phyloP scores from a whole-genome alignment of 2,113 vertebrate genomes.

The Petaurus breviceps region DNA sequence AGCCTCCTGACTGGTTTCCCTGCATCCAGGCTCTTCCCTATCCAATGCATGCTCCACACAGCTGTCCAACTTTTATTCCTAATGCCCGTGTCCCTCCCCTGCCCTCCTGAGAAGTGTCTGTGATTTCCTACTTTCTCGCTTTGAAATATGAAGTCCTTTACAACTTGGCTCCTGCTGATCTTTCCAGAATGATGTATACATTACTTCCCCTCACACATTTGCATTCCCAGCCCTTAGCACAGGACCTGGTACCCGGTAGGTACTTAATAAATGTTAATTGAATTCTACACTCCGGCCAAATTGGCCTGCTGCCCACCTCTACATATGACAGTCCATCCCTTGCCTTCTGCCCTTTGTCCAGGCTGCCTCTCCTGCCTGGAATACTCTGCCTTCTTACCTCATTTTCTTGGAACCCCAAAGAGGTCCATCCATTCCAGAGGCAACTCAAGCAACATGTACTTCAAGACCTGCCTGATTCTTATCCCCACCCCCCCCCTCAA shows the following conservation, averaged over 20 bases:
- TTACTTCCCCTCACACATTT: not conserved
- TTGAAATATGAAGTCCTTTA: not conserved
- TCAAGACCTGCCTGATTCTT: not conserved
- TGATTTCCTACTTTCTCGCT: not conserved
- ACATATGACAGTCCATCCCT: not conserved
- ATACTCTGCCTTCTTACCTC: not conserved
- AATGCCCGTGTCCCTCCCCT: not conserved
- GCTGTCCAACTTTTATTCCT: not conserved
- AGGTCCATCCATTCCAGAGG: not conserved
- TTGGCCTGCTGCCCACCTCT: not conserved
- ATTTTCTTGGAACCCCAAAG: not conserved
- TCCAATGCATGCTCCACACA: not conserved
- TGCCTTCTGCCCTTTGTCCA: not conserved
- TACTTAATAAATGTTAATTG: not conserved
- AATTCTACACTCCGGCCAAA: not conserved
- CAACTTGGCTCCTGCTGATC: not conserved
- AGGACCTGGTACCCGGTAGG: not conserved
- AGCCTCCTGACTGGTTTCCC: not conserved
- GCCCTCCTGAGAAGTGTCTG: not conserved
- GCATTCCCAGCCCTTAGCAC: not conserved
- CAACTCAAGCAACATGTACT: not conserved
- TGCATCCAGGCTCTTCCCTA: not conserved
- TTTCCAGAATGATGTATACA: not conserved
- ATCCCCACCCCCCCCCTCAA: too few species aligned
- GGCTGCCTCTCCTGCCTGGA: not conserved